A percentile compares a stretch with the other conserved stretches of the same genome.
Evolutionary conservation across 2,888 invertebrate species (phyloP).

Genomic region (Heteromyza rotundicornis): DNA sequence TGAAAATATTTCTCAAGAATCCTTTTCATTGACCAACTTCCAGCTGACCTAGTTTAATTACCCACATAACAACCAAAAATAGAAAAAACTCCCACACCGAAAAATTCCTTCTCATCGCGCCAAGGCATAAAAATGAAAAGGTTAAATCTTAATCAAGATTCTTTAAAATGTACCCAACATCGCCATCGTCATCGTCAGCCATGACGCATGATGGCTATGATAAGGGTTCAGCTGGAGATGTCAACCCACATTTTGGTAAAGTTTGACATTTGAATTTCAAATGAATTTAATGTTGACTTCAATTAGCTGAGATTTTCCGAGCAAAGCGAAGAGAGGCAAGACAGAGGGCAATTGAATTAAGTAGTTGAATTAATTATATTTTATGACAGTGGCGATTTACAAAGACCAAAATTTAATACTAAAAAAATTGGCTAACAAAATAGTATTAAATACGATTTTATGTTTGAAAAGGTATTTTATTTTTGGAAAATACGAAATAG

Average conservation of each 20-base stretch:
- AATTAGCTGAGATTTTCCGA: constrained; percentile 50
- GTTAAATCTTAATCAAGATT: constrained; percentile 6
- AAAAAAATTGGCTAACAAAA: no score
- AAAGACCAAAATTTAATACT: no score
- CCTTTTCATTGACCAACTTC: background rate
- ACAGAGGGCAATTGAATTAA: no score
- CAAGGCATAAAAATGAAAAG: background rate
- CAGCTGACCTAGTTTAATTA: background rate
- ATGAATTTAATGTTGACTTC: constrained; percentile 54
- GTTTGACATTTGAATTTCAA: constrained; percentile 52
- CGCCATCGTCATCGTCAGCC: background rate
- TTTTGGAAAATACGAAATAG: background rate
- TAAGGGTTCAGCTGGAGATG: background rate
- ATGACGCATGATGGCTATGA: background rate
- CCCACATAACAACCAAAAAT: background rate
- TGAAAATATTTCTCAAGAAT: background rate
- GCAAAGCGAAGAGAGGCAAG: no score
- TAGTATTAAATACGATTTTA: no score
- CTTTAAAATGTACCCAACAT: background rate
- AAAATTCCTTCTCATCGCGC: background rate
- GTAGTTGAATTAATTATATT: no score
- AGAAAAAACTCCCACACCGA: background rate
- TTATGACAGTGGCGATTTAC: no score
- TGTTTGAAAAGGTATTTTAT: no score
- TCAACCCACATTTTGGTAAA: constrained; percentile 21